Conservation (phyloP, 2,113 vertebrate genomes). For the Oryzias melastigma region DNA sequence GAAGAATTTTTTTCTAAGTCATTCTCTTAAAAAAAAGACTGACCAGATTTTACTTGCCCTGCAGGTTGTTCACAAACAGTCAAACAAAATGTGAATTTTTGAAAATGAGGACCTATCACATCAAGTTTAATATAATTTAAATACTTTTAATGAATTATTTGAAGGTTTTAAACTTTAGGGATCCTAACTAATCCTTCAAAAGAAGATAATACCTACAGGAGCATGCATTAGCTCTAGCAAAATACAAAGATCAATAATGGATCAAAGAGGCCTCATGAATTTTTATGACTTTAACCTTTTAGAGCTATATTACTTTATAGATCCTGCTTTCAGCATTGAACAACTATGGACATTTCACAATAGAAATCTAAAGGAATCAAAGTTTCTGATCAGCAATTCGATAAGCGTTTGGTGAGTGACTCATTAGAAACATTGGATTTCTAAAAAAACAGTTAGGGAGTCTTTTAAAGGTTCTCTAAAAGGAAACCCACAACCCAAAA, state of each 20-base stretch:
- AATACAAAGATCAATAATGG: constrained; percentile 39
- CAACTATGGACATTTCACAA: neutral
- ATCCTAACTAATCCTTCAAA: neutral
- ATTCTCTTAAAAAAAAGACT: too few relatives aligned
- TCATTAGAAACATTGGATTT: constrained; percentile 22
- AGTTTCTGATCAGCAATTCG: neutral
- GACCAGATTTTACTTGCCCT: too few relatives aligned
- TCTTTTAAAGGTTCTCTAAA: neutral
- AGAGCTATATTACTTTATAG: constrained; percentile 22
- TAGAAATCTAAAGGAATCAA: constrained; percentile 11
- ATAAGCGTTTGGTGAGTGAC: constrained; percentile 16
- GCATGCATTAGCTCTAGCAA: constrained; percentile 27
- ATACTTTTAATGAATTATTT: too few relatives aligned
- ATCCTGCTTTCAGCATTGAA: constrained; percentile 1
- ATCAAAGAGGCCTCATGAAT: constrained; percentile 33
- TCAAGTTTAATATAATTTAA: too few relatives aligned
- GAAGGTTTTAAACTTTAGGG: too few relatives aligned
- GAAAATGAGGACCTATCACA: too few relatives aligned
- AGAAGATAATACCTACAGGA: constrained; percentile 31
- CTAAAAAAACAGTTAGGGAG: constrained; percentile 9
- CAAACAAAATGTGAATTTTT: too few relatives aligned
- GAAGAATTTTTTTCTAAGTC: too few relatives aligned
- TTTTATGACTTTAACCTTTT: constrained; percentile 42
- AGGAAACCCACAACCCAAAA: too few relatives aligned
- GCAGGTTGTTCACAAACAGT: too few relatives aligned